Conservation (phyloP, 1,140 invertebrate species). For the Panagrolaimus sp. region DNA sequence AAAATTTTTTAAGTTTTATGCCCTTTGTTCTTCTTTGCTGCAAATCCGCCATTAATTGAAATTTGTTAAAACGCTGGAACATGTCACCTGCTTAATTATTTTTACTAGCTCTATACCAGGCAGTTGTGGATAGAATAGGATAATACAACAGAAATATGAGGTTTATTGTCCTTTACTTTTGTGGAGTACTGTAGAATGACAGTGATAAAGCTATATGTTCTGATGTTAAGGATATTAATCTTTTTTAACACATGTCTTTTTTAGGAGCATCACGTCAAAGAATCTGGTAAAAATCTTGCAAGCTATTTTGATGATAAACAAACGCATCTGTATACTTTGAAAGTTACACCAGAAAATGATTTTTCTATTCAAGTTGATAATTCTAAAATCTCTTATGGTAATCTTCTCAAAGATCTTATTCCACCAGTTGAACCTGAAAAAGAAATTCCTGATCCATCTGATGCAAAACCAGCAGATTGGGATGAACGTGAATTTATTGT, state of each 20-base stretch:
- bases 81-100: no score
- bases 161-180: no score
- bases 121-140: no score
- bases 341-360: slow-evolving; percentile 79
- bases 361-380: slow-evolving; percentile 67
- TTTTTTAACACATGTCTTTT: slow-evolving; percentile 17
- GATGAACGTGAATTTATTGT: slow-evolving; percentile 81
- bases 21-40: no score
- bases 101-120: no score
- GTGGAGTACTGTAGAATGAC: no score
- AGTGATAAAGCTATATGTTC: no score
- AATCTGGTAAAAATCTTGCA: slow-evolving; percentile 69
- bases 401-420: slow-evolving; percentile 55
- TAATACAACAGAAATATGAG: no score
- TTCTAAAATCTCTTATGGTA: slow-evolving; percentile 60
- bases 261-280: slow-evolving; percentile 70
- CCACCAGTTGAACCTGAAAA: slow-evolving; percentile 88
- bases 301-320: slow-evolving; percentile 87
- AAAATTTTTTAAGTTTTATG: no score
- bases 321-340: slow-evolving; percentile 86
- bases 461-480: slow-evolving; percentile 85
- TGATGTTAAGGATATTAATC: no score
- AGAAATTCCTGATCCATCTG: slow-evolving; percentile 88
- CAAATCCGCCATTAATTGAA: no score
- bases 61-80: no score